Base-by-base conservation (phyloP, 2,113 vertebrate genomes). In the Neodontobutis hainanensis region DNA sequence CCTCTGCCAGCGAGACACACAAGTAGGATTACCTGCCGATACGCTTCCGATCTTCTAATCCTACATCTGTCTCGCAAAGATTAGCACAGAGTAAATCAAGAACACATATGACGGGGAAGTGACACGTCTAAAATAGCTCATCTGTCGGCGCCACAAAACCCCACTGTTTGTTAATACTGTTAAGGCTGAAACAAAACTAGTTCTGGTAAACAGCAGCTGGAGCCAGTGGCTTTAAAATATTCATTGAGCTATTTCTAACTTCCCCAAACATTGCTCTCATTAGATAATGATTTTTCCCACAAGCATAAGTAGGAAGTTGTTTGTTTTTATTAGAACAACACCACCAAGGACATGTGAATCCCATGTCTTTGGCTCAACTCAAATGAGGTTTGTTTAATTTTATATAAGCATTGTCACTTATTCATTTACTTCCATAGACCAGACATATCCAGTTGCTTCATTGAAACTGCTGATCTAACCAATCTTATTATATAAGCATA, bases 1-100 rank as follows among this genome's bases (percentile, higher is more conserved):
- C 87, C 86, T 85, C 77, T 62, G 63, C 68, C 78, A 80, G 47
- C 27, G 74, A 81, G 77, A 78, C 59, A 61, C 81, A 77, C 65
- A 68, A 82, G 74, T 73, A 68, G 87, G 88, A 89, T 91, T 91
- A 91, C 77, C 84, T 77, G 77, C 58, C 62, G 76, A 77, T 84
- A 78, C 65, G 57, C 72, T 75, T 71, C 77, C 70, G 72, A 78
- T 85, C 83, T 76, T 49, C 56, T 91, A 87, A 90, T 89, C 84
- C 85, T 65, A 75, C 83, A 83, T 85, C 86, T 84, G 86, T 68
- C 77, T 73, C 44, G 62, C 77, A 47, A 75, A 89, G 86, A 88
- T 87, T 89, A 91, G 69, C 61, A 43, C 67, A 0, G 51, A 59
- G 60, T 45, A 77, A 82, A 72, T 85, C 69, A 82, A 80, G 70